Base-by-base conservation (phyloP, 1,140 invertebrate species). In the Drosophila rufa region DNA sequence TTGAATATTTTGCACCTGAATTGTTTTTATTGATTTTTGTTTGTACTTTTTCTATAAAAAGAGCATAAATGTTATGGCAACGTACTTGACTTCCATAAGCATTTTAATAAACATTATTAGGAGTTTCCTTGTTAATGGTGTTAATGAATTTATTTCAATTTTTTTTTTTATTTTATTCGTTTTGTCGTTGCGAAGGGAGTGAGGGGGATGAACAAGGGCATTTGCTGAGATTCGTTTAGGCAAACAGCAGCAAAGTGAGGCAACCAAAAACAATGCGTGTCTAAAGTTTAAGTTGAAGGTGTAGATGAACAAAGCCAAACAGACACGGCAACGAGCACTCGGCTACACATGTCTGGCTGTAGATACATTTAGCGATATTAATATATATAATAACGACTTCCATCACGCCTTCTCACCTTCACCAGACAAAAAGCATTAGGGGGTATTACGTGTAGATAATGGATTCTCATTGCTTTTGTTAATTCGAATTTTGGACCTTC, bases 281-380 rank as follows among this genome's bases (percentile, higher is more conserved):
- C 69, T 90, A 80, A 81, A 84, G 77, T 90, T 90, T 73, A 82
- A 90, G 85, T 82, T 89, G 85, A 89, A 89, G 85, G 85, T 85
- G 85, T 90, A 81, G 74, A 75, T 87, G 73, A 78, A 69, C 79
- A 87, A 83, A 83, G 76, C 59, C 65, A 75, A 87, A 60, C 62
- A 82, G 57, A 81, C 66, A 79, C 82, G 66, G 58, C 46, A 56
- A 56, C 68, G 22, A 38, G 42, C 57, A 67, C 50, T 47, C 30
- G 42, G 36, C 38, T 30, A 55, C 25, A 43, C 22, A 69, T 61
- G 43, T 67, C 19, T 57, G 53, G 38, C 4, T 38, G 36, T 70
- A 47, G 38, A 62, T 48, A 57, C 53, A 61, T 59, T 43, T 46
- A 36, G 47, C 40, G 17, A 14, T 61, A 62, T 55, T 30, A 67